Evolutionary conservation across 1,140 invertebrate species (phyloP).

Genomic region (Hesperophylax magnus): DNA sequence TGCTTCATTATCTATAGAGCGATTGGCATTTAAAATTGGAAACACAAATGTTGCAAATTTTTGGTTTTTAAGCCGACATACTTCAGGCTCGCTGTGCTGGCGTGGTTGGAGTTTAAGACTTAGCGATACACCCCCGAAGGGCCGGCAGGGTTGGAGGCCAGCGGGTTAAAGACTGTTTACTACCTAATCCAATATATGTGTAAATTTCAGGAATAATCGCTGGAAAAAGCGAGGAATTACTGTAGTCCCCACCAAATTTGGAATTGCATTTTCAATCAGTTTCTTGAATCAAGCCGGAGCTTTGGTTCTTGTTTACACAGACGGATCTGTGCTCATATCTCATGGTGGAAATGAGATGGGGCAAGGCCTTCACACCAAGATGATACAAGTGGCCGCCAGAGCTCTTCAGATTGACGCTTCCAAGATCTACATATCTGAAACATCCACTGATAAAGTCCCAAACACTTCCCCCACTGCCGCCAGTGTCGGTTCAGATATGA

Average conservation of each 20-base stretch:
- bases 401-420: conserved; percentile 80
- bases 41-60: too few species aligned
- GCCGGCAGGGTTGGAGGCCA: too few species aligned
- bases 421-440: conserved; percentile 91
- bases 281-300: conserved; percentile 93
- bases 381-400: conserved; percentile 89
- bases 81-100: too few species aligned
- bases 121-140: too few species aligned
- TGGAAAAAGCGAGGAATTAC: conserved; percentile 92
- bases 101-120: too few species aligned
- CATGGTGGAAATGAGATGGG: conserved; percentile 97
- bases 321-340: conserved; percentile 93
- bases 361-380: conserved; percentile 95
- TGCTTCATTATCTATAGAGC: too few species aligned
- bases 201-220: conserved; percentile 75
- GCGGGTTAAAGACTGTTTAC: too few species aligned
- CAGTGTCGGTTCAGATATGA: conserved; percentile 92
- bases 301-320: conserved; percentile 89
- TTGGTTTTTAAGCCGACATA: too few species aligned
- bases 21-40: too few species aligned
- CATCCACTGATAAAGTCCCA: conserved; percentile 93
- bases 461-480: conserved; percentile 95
- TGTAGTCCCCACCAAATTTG: conserved; percentile 92
- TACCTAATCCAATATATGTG: too few species aligned
- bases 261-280: conserved; percentile 85